Evolutionary conservation across 2,888 invertebrate genomes (phyloP), one percentile per base, ranked within the genome.

Genomic region (Copidosoma aretas): DNA sequence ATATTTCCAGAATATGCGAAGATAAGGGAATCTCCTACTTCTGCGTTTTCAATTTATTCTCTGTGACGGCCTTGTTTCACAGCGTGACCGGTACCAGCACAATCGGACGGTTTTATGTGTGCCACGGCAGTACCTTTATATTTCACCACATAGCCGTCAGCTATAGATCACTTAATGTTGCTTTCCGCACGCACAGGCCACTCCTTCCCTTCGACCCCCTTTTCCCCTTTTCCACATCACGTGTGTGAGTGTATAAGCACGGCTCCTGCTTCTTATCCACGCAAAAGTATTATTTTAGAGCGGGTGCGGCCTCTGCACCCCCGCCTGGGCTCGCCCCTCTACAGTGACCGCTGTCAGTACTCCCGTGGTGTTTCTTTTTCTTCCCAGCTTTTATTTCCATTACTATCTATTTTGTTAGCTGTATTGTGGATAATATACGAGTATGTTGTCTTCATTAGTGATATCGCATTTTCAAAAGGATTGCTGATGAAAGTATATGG

Each of bases 91-190:
- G 15, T n/a, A 8, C 32, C 32, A 8, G 32, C 32, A 3, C 32
- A 32, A 8, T 8, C 32, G 32, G 32, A 32, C 3, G 32, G 43
- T 46, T 46, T 12, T 2, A 46, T 17, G 43, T 46, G 12, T 17
- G 43, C 43, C 3, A 46, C 25, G 21, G 32, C 56, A 43, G n/a
- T 58, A 46, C 64, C 49, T 54, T 54, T 56, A 46, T 56, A 64
- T 32, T 32, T 52, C 52, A 49, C 57, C 52, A 58, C 41, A 25
- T 58, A 24, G 43, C 39, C 68, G 65, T 65, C 65, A 65, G 65
- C 62, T 71, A 65, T 71, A 71, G 68, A 71, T 71, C 68, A 71
- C 71, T 71, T 65, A 68, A 71, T 68, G 70, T 61, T 66, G 62
- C 65, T 71, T 71, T 68, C 62, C 64, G 60, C 71, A 65, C 62